phyloP scores from a whole-genome alignment of 2,888 invertebrate species.

The Dolomedes plantarius region DNA sequence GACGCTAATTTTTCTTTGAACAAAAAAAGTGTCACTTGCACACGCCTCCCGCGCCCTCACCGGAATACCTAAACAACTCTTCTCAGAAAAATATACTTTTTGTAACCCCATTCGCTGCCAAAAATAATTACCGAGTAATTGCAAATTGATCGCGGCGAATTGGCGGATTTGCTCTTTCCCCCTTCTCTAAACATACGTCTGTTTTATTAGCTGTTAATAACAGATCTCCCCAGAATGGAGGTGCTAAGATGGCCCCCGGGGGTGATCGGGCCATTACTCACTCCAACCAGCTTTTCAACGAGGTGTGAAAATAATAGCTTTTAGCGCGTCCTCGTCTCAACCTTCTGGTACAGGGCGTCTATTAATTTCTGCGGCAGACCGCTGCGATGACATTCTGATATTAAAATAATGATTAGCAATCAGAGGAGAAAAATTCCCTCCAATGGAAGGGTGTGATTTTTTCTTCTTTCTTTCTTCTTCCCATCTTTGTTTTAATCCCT shows the following conservation, averaged over 20 bases:
- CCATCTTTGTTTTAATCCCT: conserved; percentile 19
- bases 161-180: not conserved
- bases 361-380: conserved; percentile 61
- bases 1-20: not conserved
- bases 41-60: conserved; percentile 28
- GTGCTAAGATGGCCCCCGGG: conserved; percentile 17
- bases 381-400: conserved; percentile 46
- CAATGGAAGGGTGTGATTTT: conserved; percentile 20
- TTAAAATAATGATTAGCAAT: conserved; percentile 60
- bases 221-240: conserved; percentile 29
- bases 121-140: conserved; percentile 63
- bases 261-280: conserved; percentile 52
- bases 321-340: conserved; percentile 46
- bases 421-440: conserved; percentile 3
- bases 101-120: not conserved
- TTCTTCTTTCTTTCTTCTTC: too few species aligned
- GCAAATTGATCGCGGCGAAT: conserved; percentile 51
- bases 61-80: conserved; percentile 27
- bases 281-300: conserved; percentile 53
- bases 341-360: conserved; percentile 45
- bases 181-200: conserved; percentile 45
- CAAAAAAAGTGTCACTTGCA: conserved; percentile 48
- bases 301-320: conserved; percentile 70
- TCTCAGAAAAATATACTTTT: conserved; percentile 2
- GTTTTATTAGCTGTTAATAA: conserved; percentile 66